Conservation (phyloP, 2,888 invertebrate species). For the Laspeyria flexula region DNA sequence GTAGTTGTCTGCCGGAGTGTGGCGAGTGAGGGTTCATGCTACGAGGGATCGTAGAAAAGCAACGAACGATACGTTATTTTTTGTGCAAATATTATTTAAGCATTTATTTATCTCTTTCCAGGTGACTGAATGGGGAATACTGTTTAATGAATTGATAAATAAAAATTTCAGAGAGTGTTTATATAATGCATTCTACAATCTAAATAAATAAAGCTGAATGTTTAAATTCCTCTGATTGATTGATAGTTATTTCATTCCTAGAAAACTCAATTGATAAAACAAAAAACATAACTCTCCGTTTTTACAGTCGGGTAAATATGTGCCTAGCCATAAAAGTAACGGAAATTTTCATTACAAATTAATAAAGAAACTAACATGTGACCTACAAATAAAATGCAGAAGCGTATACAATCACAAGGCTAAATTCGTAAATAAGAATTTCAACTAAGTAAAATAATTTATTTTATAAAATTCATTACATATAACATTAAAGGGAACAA, state of each 20-base stretch:
- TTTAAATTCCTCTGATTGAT: neutral
- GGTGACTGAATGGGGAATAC: constrained; percentile 47
- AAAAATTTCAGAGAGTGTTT: neutral
- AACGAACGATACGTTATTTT: constrained; percentile 62
- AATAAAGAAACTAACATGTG: constrained; percentile 13
- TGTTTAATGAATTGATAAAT: constrained; percentile 11
- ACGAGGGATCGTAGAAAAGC: constrained; percentile 70
- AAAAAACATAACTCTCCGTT: too few relatives aligned
- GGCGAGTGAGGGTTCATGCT: constrained; percentile 72
- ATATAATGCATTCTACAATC: neutral
- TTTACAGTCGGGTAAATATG: too few relatives aligned
- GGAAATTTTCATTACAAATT: neutral
- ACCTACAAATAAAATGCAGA: constrained; percentile 16
- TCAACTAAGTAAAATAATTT: neutral
- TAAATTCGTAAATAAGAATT: neutral
- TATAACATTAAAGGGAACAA: neutral
- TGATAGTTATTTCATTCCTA: too few relatives aligned
- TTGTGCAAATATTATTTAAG: constrained; percentile 66
- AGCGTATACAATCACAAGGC: neutral
- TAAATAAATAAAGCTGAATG: neutral
- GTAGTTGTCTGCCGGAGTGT: constrained; percentile 71
- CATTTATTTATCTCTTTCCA: constrained; percentile 68
- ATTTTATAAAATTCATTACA: neutral
- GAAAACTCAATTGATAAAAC: too few relatives aligned
- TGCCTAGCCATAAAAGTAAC: neutral